Conservation (phyloP, 2,888 invertebrate genomes). For the Pediacus dermestoides region DNA sequence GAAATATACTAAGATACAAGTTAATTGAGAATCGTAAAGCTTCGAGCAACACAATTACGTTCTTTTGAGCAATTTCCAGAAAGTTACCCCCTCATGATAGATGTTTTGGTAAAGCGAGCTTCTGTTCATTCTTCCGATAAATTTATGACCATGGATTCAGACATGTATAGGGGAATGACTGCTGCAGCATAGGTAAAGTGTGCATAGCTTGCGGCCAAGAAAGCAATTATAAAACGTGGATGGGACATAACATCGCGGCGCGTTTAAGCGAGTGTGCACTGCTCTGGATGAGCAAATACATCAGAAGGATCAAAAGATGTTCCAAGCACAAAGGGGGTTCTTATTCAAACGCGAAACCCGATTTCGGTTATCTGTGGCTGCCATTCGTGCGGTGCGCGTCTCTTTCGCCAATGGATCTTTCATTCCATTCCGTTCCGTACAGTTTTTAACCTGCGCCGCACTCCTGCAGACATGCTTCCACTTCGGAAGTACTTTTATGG, state of each 20-base stretch:
- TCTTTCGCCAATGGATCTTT: background rate
- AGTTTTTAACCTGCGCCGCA: background rate
- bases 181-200: slow-evolving; percentile 23
- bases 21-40: slow-evolving; percentile 41
- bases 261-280: slow-evolving; percentile 39
- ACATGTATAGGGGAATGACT: slow-evolving; percentile 5
- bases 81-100: slow-evolving; percentile 38
- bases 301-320: slow-evolving; percentile 47
- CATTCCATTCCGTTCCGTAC: background rate
- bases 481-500: slow-evolving; percentile 17
- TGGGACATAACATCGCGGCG: slow-evolving; percentile 33
- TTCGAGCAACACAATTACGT: slow-evolving; percentile 42
- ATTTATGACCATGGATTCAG: slow-evolving; percentile 34
- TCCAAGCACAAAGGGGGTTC: slow-evolving; percentile 42
- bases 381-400: slow-evolving; percentile 29
- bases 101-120: slow-evolving; percentile 33
- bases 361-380: slow-evolving; percentile 45
- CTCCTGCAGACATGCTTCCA: slow-evolving; percentile 13
- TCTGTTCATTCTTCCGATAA: slow-evolving; percentile 38
- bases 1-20: slow-evolving; percentile 38
- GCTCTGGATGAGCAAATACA: slow-evolving; percentile 38
- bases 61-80: slow-evolving; percentile 42
- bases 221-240: slow-evolving; percentile 46
- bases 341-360: slow-evolving; percentile 47
- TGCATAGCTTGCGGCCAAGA: slow-evolving; percentile 43